Evolutionary conservation across 2,888 invertebrate species (phyloP).

Genomic region (Callosobruchus maculatus): DNA sequence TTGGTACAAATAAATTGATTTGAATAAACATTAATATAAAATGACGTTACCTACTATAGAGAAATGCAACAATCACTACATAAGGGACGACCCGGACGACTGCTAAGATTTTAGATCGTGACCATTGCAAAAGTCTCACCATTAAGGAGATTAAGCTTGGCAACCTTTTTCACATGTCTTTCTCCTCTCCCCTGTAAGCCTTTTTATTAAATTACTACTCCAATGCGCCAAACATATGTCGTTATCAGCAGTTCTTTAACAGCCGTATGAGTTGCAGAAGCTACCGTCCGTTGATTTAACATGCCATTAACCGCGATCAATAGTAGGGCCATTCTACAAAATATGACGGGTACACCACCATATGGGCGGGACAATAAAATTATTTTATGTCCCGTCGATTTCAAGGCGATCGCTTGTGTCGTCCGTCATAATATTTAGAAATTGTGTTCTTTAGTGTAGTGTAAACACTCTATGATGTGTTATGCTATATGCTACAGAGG

Average conservation of each 20-base stretch:
- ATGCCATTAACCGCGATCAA: slow-evolving; percentile 1
- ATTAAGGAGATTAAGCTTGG: too few species aligned
- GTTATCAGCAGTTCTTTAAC: not conserved
- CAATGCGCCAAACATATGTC: not conserved
- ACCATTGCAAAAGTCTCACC: too few species aligned
- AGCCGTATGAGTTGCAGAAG: not conserved
- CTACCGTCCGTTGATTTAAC: not conserved
- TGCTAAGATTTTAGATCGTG: too few species aligned
- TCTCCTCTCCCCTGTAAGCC: too few species aligned
- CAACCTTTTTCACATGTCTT: too few species aligned
- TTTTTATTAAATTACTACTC: too few species aligned
- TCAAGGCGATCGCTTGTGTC: not conserved
- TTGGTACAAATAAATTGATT: too few species aligned
- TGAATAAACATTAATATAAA: too few species aligned
- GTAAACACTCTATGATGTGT: not conserved
- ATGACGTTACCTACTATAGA: too few species aligned
- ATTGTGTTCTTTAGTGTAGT: not conserved
- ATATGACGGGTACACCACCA: not conserved
- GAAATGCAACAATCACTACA: too few species aligned
- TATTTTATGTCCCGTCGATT: not conserved
- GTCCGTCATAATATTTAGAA: not conserved
- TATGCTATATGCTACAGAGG: not conserved
- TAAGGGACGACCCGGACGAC: too few species aligned
- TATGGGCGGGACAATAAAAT: not conserved
- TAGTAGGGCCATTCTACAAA: not conserved